Percentiles rank a stretch among this genome's conserved stretches.
phyloP scores from a whole-genome alignment of 1,140 invertebrate species.

The Lepidotrigona ventralis region DNA sequence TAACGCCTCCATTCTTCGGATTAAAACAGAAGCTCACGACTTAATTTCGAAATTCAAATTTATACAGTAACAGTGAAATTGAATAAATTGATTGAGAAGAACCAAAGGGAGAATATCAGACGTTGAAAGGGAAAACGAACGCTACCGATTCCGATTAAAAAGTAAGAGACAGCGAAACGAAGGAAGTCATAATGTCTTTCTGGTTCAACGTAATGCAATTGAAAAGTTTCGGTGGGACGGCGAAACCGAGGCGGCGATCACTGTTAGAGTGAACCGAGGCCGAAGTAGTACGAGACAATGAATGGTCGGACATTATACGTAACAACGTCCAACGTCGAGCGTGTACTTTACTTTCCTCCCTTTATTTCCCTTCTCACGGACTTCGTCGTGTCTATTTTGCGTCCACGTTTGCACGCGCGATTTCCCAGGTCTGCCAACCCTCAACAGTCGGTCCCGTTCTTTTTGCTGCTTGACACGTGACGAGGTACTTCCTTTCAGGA shows the following conservation, averaged over 20 bases:
- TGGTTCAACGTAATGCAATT: not conserved
- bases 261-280: not conserved
- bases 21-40: too few species aligned
- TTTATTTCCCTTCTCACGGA: not conserved
- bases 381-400: constrained; percentile 3
- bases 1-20: too few species aligned
- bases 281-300: constrained; percentile 9
- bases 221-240: not conserved
- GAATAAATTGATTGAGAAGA: too few species aligned
- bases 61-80: too few species aligned
- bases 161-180: too few species aligned
- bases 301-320: constrained; percentile 30
- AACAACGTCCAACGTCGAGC: not conserved
- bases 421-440: constrained; percentile 12
- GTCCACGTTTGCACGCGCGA: constrained; percentile 10
- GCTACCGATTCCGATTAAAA: not conserved
- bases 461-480: constrained; percentile 21
- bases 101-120: too few species aligned
- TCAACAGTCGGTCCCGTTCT: not conserved
- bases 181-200: too few species aligned
- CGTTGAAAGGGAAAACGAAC: too few species aligned
- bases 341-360: constrained; percentile 14
- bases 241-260: not conserved
- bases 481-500: constrained; percentile 14
- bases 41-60: too few species aligned